Percentiles rank a stretch among this genome's conserved stretches.
Conservation (phyloP, 37 sponge, comb jelly and placozoan genomes). For the Bolinopsis microptera region DNA sequence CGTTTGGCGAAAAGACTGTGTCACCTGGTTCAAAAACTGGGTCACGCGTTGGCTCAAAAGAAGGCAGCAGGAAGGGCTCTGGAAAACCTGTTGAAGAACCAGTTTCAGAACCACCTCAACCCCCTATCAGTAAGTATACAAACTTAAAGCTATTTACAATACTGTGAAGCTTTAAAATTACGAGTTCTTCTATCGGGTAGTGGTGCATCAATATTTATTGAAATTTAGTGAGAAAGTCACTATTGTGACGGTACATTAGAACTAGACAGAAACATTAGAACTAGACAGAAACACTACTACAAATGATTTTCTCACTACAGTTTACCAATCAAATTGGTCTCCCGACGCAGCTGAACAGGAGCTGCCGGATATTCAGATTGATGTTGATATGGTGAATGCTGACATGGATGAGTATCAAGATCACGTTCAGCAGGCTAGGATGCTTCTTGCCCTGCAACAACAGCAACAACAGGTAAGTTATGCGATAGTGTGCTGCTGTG, state of each 20-base stretch:
- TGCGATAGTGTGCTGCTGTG: no score
- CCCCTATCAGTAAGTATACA: no score
- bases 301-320: background rate
- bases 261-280: no score
- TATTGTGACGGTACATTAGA: no score
- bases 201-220: no score
- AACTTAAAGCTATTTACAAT: no score
- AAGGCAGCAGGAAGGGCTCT: background rate
- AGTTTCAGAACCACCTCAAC: background rate
- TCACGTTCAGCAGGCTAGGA: background rate
- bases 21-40: background rate
- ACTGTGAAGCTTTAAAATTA: background rate
- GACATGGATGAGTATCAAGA: background rate
- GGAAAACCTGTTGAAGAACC: background rate
- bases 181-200: background rate
- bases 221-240: no score
- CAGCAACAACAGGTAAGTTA: no score
- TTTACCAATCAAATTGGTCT: background rate
- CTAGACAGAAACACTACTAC: no score
- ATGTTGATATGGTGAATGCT: background rate
- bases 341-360: conserved; percentile 11
- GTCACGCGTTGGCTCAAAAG: background rate
- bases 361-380: background rate
- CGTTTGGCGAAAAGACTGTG: background rate
- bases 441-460: background rate